Conservation (phyloP, 1,140 invertebrate species). For the Lucilia cuprina region DNA sequence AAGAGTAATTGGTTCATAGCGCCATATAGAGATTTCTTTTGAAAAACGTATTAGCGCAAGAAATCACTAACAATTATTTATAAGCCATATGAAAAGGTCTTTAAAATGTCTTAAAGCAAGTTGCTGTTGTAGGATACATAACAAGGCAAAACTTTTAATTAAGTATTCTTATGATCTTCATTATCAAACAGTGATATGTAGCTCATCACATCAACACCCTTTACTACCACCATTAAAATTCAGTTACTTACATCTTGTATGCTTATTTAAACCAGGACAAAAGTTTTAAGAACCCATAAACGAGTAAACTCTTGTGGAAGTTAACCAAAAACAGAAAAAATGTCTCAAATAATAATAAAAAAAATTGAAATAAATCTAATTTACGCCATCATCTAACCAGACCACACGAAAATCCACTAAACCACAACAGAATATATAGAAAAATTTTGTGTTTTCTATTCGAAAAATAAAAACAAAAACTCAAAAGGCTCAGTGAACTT, state of each 20-base stretch:
- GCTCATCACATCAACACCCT: background rate
- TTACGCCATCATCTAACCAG: background rate
- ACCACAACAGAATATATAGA: background rate
- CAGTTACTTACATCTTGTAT: background rate
- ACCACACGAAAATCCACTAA: background rate
- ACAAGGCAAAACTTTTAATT: too few relatives aligned
- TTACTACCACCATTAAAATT: background rate
- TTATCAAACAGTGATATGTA: background rate
- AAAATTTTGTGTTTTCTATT: background rate
- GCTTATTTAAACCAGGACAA: background rate
- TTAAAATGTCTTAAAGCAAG: too few relatives aligned
- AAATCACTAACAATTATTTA: too few relatives aligned
- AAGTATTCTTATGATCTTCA: too few relatives aligned
- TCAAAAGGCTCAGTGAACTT: constrained; percentile 16
- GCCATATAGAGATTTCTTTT: too few relatives aligned
- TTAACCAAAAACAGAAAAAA: background rate
- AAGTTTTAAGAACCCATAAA: constrained; percentile 15
- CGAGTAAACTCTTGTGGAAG: background rate
- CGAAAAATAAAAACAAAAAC: background rate
- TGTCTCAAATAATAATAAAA: background rate
- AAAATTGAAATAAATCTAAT: background rate
- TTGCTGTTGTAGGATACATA: too few relatives aligned
- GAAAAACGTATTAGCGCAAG: too few relatives aligned
- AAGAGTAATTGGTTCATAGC: too few relatives aligned
- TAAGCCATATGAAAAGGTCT: too few relatives aligned